phyloP scores from a whole-genome alignment of 2,797 vertebrate genomes.

The Sebastes miniatus region DNA sequence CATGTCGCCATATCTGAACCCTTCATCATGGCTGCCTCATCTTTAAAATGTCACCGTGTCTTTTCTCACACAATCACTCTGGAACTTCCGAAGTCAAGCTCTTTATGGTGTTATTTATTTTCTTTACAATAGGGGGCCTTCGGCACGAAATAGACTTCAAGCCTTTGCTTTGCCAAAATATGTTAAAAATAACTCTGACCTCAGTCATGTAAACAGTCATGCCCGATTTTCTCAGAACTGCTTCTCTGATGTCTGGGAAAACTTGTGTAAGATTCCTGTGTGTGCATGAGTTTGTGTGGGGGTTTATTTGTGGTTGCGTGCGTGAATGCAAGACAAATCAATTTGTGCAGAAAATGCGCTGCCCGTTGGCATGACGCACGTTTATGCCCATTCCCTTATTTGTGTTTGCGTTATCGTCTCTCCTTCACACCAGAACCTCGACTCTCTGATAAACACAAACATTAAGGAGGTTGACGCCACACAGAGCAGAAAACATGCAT shows the following conservation, averaged over 20 bases:
- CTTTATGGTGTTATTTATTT: slow-evolving; percentile 62
- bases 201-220: slow-evolving; percentile 75
- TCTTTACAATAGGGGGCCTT: slow-evolving; percentile 49
- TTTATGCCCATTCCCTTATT: slow-evolving; percentile 2
- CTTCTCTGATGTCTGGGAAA: slow-evolving; percentile 72
- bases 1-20: neutral
- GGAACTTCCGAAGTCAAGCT: slow-evolving; percentile 23
- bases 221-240: slow-evolving; percentile 62
- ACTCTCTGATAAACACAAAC: slow-evolving; percentile 11
- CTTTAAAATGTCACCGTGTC: slow-evolving; percentile 1
- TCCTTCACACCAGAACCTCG: slow-evolving; percentile 5
- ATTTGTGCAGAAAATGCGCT: neutral
- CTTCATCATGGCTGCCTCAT: neutral
- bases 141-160: slow-evolving; percentile 56
- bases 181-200: slow-evolving; percentile 77
- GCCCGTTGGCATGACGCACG: slow-evolving; percentile 3
- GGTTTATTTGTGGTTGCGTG: neutral
- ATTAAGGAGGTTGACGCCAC: neutral
- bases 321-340: slow-evolving; percentile 9
- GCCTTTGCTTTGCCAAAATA: slow-evolving; percentile 60
- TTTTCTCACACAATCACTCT: slow-evolving; percentile 45
- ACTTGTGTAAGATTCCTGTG: slow-evolving; percentile 41
- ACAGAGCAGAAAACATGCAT: neutral
- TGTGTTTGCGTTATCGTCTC: neutral
- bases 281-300: slow-evolving; percentile 12